Evolutionary conservation across 1,140 invertebrate genomes (phyloP), one percentile per base, ranked within the genome.

Genomic region (Leptonema lineaticorne): DNA sequence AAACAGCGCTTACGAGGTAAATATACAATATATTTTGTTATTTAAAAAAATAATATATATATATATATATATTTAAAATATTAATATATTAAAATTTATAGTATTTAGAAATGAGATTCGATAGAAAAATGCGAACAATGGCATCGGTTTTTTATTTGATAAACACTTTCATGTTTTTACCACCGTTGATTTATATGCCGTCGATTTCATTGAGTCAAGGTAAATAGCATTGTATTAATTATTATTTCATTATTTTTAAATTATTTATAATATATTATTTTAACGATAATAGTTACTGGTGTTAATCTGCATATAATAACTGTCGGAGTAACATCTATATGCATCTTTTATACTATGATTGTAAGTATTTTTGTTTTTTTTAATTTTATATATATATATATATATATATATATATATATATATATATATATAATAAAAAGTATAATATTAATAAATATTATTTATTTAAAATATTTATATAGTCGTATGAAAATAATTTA

Each of bases 1-100:
- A 45, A 92, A 90, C 20, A 93, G 91, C 56, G 90, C 88, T 8
- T 95, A 94, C 78, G 89, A 95, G 86, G 92, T 92, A 86, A 75
- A 26, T 18, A 29, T 50, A 20, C 18, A 59, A 30, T 20, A 33
- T 18, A 20, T 45, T 20, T 3, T 26, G n/a, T n/a, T n/a, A n/a
- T n/a, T n/a, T n/a, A n/a, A n/a, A n/a, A n/a, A n/a, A n/a, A n/a
- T n/a, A n/a, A n/a, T n/a, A n/a, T n/a, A n/a, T n/a, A n/a, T n/a
- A n/a, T n/a, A n/a, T n/a, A n/a, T n/a, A n/a, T n/a, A n/a, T n/a
- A n/a, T n/a, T n/a, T n/a, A n/a, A n/a, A n/a, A n/a, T n/a, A n/a
- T n/a, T n/a, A n/a, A n/a, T n/a, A n/a, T n/a, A n/a, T n/a, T n/a
- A n/a, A n/a, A n/a, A n/a, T n/a, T n/a, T n/a, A n/a, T n/a, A 93